A percentile compares a stretch with the other conserved stretches of the same genome.
Evolutionary conservation across 2,797 vertebrate genomes (phyloP).

Genomic region (Sarcoramphus papa): DNA sequence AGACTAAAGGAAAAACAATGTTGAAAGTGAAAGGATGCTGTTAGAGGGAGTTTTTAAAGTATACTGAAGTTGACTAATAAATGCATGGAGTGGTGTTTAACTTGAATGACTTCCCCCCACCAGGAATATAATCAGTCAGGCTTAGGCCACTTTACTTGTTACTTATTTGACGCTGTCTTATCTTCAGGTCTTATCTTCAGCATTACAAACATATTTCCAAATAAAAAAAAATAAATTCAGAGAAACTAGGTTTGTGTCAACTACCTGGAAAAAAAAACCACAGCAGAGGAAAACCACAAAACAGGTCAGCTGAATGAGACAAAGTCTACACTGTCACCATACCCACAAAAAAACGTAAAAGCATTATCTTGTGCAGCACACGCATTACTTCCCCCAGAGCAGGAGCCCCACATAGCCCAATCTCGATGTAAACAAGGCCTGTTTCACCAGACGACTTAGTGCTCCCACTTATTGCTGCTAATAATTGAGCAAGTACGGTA

Average conservation of each 20-base stretch:
- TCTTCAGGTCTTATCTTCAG: neutral
- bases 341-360: neutral
- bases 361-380: neutral
- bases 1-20: neutral
- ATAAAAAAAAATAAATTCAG: neutral
- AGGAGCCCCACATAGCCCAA: neutral
- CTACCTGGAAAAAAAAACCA: accelerated
- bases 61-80: neutral
- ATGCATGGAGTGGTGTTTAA: neutral
- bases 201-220: neutral
- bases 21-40: neutral
- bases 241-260: neutral
- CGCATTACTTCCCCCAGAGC: accelerated
- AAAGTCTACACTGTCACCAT: neutral
- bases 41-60: neutral
- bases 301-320: neutral
- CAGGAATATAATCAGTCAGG: neutral
- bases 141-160: neutral
- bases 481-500: neutral
- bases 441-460: neutral
- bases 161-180: neutral
- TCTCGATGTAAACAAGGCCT: neutral
- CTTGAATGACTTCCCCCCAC: neutral
- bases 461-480: neutral
- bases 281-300: neutral